Evolutionary conservation across 2,797 vertebrate species (phyloP).

Genomic region (Gymnoscopelus microlampas): DNA sequence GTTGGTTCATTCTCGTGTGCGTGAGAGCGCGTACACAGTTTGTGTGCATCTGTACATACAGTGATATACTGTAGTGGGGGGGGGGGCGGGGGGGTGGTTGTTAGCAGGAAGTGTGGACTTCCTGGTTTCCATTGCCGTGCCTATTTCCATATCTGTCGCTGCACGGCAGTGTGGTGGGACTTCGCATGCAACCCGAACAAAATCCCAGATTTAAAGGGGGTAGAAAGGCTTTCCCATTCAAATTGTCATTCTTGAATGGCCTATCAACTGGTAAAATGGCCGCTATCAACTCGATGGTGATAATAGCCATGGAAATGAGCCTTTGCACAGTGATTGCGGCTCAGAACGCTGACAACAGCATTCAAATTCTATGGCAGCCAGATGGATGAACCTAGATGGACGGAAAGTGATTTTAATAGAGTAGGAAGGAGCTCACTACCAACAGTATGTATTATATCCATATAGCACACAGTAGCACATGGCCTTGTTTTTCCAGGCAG

Average conservation of each 20-base stretch:
- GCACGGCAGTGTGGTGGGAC: not conserved
- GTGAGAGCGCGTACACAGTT: not conserved
- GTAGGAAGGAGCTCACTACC: not conserved
- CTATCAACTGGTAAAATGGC: not conserved
- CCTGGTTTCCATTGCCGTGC: slow-evolving; percentile 3
- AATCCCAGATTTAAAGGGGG: slow-evolving; percentile 4
- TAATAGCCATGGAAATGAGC: not conserved
- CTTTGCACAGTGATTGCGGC: not conserved
- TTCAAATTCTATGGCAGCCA: not conserved
- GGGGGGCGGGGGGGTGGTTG: not conserved
- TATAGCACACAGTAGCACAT: too few species aligned
- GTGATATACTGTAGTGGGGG: not conserved
- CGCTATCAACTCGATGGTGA: slow-evolving; percentile 6
- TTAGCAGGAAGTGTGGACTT: not conserved
- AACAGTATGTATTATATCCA: too few species aligned
- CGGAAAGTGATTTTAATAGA: not conserved
- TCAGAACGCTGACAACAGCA: not conserved
- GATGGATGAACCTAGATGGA: not conserved
- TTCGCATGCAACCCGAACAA: not conserved
- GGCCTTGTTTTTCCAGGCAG: too few species aligned
- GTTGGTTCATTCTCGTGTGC: slow-evolving; percentile 10
- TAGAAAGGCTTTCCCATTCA: slow-evolving; percentile 33
- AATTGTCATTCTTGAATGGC: slow-evolving; percentile 10
- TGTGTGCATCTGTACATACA: not conserved
- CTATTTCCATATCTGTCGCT: slow-evolving; percentile 23